Conservation (phyloP, 2,113 vertebrate genomes). For the Bos taurus region ARS-UCD2.0 NC_037349.1:36869501-36870000, state of each 20-base stretch:
- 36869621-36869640: background rate
- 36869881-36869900: background rate
- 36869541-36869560: background rate
- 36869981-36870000: background rate
- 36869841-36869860: background rate
- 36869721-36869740: conserved; percentile 8
- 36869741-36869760: background rate
- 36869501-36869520: background rate
- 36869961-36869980: background rate
- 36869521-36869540: background rate
- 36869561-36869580: background rate
- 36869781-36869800: background rate
- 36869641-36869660: conserved; percentile 24
- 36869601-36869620: background rate
- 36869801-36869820: background rate
- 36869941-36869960: background rate
- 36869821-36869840: background rate
- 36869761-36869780: background rate
- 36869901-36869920: background rate
- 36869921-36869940: background rate
- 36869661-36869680: background rate
- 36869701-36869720: background rate
- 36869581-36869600: background rate
- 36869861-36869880: background rate
- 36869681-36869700: background rate